Conservation (phyloP, 2,888 invertebrate species). For the Dryomyza anilis region DNA sequence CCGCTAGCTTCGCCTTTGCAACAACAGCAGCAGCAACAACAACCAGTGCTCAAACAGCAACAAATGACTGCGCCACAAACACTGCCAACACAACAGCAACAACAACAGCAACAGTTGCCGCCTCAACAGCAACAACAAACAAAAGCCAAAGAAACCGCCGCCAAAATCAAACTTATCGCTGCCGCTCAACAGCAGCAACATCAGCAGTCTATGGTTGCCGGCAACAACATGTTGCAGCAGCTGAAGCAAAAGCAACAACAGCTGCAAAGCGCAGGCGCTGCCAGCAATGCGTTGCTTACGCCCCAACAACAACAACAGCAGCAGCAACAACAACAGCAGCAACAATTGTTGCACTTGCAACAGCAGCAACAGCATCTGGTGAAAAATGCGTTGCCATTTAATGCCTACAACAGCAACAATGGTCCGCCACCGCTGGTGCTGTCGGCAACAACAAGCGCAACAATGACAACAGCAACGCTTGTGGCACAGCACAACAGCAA, state of each 20-base stretch:
- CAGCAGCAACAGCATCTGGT: constrained; percentile 24
- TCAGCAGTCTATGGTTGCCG: background rate
- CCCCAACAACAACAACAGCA: constrained; percentile 14
- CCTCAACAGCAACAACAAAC: constrained; percentile 30
- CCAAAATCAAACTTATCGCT: constrained; percentile 27
- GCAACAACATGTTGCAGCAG: constrained; percentile 16
- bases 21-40: constrained; percentile 23
- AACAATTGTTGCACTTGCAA: constrained; percentile 34
- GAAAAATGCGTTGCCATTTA: constrained; percentile 16
- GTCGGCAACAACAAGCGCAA: constrained; percentile 32
- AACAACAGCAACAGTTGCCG: background rate
- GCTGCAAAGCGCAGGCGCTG: constrained; percentile 24
- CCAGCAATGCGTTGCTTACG: constrained; percentile 4
- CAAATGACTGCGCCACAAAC: background rate
- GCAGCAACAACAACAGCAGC: constrained; percentile 33
- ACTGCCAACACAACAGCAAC: constrained; percentile 27
- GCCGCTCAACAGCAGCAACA: constrained; percentile 39
- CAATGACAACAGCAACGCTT: constrained; percentile 38
- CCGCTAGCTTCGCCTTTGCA: constrained; percentile 15
- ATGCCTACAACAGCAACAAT: constrained; percentile 35
- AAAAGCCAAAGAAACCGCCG: constrained; percentile 30
- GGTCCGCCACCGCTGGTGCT: constrained; percentile 49
- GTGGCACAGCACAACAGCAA: constrained; percentile 34
- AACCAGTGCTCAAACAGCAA: constrained; percentile 12
- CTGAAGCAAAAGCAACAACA: constrained; percentile 33